Evolutionary conservation across 2,888 invertebrate genomes (phyloP), one percentile per base, ranked within the genome.

Genomic region (Dynastes hyllus): DNA sequence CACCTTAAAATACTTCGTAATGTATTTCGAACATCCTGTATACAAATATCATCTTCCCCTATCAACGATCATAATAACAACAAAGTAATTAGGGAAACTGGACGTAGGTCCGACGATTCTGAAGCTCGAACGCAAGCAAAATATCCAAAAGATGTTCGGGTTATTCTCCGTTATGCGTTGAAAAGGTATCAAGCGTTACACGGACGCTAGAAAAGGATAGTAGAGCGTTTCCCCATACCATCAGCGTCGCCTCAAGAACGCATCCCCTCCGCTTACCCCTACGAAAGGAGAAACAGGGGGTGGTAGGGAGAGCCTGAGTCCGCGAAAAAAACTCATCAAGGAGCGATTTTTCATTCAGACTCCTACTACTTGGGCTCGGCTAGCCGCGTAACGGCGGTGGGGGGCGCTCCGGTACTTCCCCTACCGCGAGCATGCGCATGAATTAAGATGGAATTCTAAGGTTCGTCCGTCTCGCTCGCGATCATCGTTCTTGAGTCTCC

Each of bases 391-490:
- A 13, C 45, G 50, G 70, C 8, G 71, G 84, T 83, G 82, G 88
- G 85, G 88, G 88, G 82, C 84, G 86, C 87, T 89, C 88, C 89
- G 88, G 16, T 84, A 85, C 85, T 85, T 86, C 85, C 84, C 82
- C 81, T 78, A 61, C 53, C 76, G 53, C 73, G 83, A 87, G 88
- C 88, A 86, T 86, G 88, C 88, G 88, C 87, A 82, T 81, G 82
- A 53, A 82, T 83, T 88, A 89, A 89, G 89, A 89, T 87, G 86
- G 84, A 87, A 85, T 88, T 89, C 89, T 89, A 88, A 89, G 88
- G 89, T 88, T 86, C 83, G 22, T 78, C 83, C 84, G 67, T 88
- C 88, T 85, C 86, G 73, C 83, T 87, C 85, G 70, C 79, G 67
- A 84, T 8, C 85, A 84, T 86, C 86, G 85, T 85, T 84, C 88